Conservation (phyloP, 2,888 invertebrate species). For the Anticlea derivata region DNA sequence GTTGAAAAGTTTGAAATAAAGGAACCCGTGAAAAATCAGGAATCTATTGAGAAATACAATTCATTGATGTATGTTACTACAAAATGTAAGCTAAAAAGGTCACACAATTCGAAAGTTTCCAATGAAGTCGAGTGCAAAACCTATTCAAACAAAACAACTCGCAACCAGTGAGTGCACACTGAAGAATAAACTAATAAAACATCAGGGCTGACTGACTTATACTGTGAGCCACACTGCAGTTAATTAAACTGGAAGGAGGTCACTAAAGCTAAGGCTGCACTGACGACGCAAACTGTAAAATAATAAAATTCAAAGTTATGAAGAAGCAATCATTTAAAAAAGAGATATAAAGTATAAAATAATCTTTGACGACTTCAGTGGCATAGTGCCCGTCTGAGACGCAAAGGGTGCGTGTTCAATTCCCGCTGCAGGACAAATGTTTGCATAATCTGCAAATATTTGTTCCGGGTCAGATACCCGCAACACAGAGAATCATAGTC, state of each 20-base stretch:
- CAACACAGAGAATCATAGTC: no score
- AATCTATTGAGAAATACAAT: background rate
- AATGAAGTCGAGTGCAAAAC: slow-evolving; percentile 2
- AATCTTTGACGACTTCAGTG: no score
- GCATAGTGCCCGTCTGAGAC: no score
- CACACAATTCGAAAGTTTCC: background rate
- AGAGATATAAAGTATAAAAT: no score
- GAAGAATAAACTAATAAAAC: slow-evolving; percentile 34
- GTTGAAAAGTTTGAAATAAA: no score
- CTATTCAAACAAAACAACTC: slow-evolving; percentile 11
- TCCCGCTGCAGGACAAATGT: no score
- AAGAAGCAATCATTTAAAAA: no score
- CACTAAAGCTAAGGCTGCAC: slow-evolving; percentile 1
- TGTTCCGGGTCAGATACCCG: no score
- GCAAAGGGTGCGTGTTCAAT: no score
- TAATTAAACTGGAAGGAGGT: slow-evolving; percentile 17
- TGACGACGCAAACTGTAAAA: background rate
- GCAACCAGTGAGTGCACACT: slow-evolving; percentile 18
- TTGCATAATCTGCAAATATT: no score
- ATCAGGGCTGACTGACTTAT: slow-evolving; percentile 13
- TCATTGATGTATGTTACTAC: background rate
- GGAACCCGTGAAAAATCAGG: background rate
- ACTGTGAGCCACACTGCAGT: slow-evolving; percentile 5
- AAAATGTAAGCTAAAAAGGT: no score
- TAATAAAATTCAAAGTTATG: background rate